Evolutionary conservation across 2,888 invertebrate species (phyloP).

Genomic region (Aproaerema taeniolella): DNA sequence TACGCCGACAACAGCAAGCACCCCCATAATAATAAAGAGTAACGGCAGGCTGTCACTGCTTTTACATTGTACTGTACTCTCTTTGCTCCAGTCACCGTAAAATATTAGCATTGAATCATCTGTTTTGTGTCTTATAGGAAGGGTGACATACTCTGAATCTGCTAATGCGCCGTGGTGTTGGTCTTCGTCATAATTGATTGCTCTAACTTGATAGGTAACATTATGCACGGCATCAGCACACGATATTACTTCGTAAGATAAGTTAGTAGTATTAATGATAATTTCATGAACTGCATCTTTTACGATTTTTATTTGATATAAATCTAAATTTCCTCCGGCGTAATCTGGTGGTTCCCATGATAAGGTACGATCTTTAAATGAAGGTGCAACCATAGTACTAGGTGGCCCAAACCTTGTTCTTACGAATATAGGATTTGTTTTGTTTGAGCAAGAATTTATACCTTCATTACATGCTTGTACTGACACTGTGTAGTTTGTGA

Average conservation of each 20-base stretch:
- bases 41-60: slow-evolving; percentile 48
- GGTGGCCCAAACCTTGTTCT: slow-evolving; percentile 80
- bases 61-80: slow-evolving; percentile 45
- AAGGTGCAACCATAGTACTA: slow-evolving; percentile 50
- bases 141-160: slow-evolving; percentile 34
- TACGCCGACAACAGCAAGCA: slow-evolving; percentile 44
- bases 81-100: slow-evolving; percentile 59
- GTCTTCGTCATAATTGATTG: slow-evolving; percentile 58
- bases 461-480: slow-evolving; percentile 82
- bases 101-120: slow-evolving; percentile 29
- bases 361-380: slow-evolving; percentile 42
- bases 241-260: slow-evolving; percentile 33
- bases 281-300: slow-evolving; percentile 43
- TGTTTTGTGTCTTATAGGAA: slow-evolving; percentile 27
- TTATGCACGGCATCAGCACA: slow-evolving; percentile 50
- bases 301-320: slow-evolving; percentile 72
- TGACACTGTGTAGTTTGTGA: slow-evolving; percentile 81
- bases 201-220: slow-evolving; percentile 60
- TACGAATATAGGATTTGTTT: slow-evolving; percentile 66
- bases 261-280: slow-evolving; percentile 44
- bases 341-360: slow-evolving; percentile 70
- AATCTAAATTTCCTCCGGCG: slow-evolving; percentile 74
- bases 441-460: slow-evolving; percentile 79
- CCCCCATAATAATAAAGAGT: slow-evolving; percentile 46
- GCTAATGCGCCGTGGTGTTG: slow-evolving; percentile 43